phyloP scores from a whole-genome alignment of 2,113 vertebrate genomes.

The Heterotis niloticus region DNA sequence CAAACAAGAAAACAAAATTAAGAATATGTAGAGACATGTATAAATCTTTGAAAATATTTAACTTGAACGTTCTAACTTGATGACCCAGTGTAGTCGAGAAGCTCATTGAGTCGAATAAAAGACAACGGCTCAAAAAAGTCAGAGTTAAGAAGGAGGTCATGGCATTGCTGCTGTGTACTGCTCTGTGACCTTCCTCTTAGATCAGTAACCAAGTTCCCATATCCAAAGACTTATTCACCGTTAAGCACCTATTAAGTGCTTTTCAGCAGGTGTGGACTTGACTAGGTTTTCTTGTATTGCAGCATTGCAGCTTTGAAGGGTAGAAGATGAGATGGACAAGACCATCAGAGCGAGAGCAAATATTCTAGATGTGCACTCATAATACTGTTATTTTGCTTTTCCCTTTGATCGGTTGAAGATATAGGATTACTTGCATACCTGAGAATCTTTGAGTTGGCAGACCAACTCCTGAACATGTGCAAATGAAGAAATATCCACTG shows the following conservation, averaged over 20 bases:
- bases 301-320: conserved; percentile 8
- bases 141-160: background rate
- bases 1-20: no score
- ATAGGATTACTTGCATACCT: conserved; percentile 22
- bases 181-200: conserved; percentile 14
- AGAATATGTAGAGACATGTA: no score
- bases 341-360: background rate
- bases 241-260: conserved; percentile 7
- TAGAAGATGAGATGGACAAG: background rate
- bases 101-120: background rate
- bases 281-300: background rate
- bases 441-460: conserved; percentile 9
- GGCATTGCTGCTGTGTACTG: background rate
- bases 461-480: background rate
- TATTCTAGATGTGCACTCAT: background rate
- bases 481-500: conserved; percentile 23
- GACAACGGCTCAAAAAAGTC: background rate
- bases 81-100: no score
- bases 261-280: background rate
- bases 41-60: no score
- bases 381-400: background rate
- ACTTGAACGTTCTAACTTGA: no score
- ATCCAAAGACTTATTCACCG: conserved; percentile 10
- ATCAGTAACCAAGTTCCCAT: background rate
- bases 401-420: conserved; percentile 27